phyloP scores from a whole-genome alignment of 2,888 invertebrate species.

The Dasypogon diadema region DNA sequence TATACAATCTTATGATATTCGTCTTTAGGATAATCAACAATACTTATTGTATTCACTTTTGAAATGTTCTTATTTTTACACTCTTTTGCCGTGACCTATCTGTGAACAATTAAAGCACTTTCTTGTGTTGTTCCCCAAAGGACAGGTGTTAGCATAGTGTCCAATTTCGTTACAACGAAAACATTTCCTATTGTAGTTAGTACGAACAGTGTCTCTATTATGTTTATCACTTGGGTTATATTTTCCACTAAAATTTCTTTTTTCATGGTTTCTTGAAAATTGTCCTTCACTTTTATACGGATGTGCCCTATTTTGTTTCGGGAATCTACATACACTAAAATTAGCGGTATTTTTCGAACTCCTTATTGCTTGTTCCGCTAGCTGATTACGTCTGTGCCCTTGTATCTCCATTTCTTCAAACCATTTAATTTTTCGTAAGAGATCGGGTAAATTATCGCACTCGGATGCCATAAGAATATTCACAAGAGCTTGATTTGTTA shows the following conservation, averaged over 20 bases:
- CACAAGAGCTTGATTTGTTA: neutral
- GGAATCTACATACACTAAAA: neutral
- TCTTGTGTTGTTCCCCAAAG: neutral
- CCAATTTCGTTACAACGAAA: neutral
- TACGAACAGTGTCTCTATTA: neutral
- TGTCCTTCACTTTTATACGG: neutral
- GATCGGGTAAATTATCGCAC: neutral
- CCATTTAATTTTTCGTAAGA: constrained; percentile 2
- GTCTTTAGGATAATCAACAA: neutral
- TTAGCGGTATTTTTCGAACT: neutral
- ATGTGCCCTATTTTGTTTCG: neutral
- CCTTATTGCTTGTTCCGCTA: neutral
- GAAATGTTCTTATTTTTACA: neutral
- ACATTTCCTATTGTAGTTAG: neutral
- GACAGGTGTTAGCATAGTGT: neutral
- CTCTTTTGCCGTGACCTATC: neutral
- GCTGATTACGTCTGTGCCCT: neutral
- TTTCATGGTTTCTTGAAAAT: neutral
- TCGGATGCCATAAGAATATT: neutral
- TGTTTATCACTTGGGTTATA: neutral
- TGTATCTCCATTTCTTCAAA: constrained; percentile 10
- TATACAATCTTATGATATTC: too few species aligned
- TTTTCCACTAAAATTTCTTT: neutral
- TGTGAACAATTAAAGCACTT: neutral
- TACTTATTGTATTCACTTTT: neutral